Percentiles rank a stretch among this genome's conserved stretches.
These are phyloP conservation scores for Mechanitis mazaeus DNA, from an alignment of 2,888 invertebrate genomes.

Conservation along the genomic window DNA sequence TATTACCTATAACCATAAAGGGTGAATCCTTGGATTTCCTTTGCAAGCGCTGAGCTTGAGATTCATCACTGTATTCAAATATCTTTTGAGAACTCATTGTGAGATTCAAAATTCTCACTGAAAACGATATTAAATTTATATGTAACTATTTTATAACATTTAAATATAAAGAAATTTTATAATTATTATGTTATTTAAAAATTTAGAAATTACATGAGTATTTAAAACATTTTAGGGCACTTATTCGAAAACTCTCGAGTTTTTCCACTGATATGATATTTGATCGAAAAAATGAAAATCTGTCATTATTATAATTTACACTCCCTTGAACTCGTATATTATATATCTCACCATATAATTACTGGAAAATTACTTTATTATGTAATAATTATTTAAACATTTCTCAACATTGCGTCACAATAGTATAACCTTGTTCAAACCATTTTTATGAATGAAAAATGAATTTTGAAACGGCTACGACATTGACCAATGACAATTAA, in stretches of 20 bases:
- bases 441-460: constrained; percentile 5
- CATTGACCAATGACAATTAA: too few relatives aligned
- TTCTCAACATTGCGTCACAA: constrained; percentile 54
- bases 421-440: constrained; percentile 27
- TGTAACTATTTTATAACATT: not conserved
- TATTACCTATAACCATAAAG: constrained; percentile 82
- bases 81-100: constrained; percentile 55
- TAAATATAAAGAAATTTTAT: not conserved
- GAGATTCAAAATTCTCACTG: constrained; percentile 23
- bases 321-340: not conserved
- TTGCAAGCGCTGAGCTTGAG: constrained; percentile 74
- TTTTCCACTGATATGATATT: too few relatives aligned
- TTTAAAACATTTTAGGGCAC: constrained; percentile 14
- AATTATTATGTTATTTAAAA: too few relatives aligned
- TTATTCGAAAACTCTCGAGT: constrained; percentile 6
- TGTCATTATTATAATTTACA: too few relatives aligned
- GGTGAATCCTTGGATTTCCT: constrained; percentile 84
- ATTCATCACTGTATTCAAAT: constrained; percentile 74
- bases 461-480: too few relatives aligned
- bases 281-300: too few relatives aligned
- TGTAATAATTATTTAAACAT: constrained; percentile 46
- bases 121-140: constrained; percentile 4
- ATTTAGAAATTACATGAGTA: not conserved
- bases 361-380: constrained; percentile 32
- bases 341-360: constrained; percentile 7